Conservation (phyloP, 1,140 invertebrate species). For the Piezodorus guildinii region DNA sequence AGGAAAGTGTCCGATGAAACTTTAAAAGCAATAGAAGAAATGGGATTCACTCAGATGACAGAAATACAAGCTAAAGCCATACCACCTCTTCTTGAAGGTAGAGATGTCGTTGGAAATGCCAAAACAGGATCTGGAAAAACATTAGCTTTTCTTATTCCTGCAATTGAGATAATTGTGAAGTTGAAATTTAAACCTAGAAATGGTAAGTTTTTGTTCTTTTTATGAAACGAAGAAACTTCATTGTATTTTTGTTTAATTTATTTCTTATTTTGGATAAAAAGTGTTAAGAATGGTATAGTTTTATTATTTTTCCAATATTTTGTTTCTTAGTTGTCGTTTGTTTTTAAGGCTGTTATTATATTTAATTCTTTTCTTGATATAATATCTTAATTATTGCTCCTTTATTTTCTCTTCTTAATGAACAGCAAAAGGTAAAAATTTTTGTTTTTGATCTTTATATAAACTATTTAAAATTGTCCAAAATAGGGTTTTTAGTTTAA, state of each 20-base stretch:
- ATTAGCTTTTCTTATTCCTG: constrained; percentile 93
- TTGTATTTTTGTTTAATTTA: neutral
- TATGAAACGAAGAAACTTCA: too few relatives aligned
- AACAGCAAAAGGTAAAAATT: too few relatives aligned
- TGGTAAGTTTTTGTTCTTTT: constrained; percentile 44
- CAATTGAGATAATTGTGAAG: constrained; percentile 87
- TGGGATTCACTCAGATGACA: constrained; percentile 96
- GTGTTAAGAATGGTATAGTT: too few relatives aligned
- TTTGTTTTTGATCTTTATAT: too few relatives aligned
- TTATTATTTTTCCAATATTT: too few relatives aligned
- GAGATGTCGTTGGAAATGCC: constrained; percentile 89
- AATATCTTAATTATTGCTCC: too few relatives aligned
- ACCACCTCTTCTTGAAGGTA: constrained; percentile 81
- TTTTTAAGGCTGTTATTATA: too few relatives aligned
- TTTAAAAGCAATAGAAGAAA: constrained; percentile 73
- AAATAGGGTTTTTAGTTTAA: too few relatives aligned
- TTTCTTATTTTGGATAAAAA: constrained; percentile 1
- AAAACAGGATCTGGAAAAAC: constrained; percentile 98
- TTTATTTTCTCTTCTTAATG: too few relatives aligned
- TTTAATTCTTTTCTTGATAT: too few relatives aligned
- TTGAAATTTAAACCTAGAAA: constrained; percentile 90
- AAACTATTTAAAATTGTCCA: too few relatives aligned
- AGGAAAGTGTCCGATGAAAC: constrained; percentile 67
- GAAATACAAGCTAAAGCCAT: constrained; percentile 92
- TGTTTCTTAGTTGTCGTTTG: too few relatives aligned